phyloP scores from a whole-genome alignment of 2,797 vertebrate genomes.

The Simalia tracyae region DNA sequence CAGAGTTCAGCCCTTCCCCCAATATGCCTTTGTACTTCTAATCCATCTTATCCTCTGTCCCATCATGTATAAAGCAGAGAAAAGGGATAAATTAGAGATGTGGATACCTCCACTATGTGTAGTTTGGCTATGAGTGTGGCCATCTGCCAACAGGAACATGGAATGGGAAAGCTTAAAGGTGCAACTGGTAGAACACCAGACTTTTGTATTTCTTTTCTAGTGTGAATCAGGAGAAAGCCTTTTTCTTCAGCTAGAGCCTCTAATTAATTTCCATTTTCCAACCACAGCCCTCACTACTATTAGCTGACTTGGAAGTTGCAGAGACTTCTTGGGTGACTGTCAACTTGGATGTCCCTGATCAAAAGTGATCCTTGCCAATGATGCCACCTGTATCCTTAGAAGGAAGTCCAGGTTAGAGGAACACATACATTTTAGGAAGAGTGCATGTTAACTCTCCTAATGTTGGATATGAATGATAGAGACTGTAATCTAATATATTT shows the following conservation, averaged over 20 bases:
- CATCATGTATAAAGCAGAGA: background rate
- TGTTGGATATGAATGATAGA: background rate
- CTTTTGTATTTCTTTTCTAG: too few relatives aligned
- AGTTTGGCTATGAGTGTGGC: background rate
- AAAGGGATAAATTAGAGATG: too few relatives aligned
- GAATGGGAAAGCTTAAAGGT: background rate
- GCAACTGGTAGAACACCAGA: background rate
- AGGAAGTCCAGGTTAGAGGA: background rate
- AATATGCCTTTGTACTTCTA: background rate
- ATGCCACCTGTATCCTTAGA: background rate
- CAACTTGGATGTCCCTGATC: too few relatives aligned
- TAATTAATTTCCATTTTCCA: background rate
- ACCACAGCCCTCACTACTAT: too few relatives aligned
- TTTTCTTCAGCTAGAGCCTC: background rate
- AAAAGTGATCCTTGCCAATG: background rate
- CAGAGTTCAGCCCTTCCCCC: too few relatives aligned
- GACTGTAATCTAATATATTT: background rate
- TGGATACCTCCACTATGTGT: background rate
- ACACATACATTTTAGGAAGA: background rate
- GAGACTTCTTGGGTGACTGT: too few relatives aligned
- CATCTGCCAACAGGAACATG: background rate
- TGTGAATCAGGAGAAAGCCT: too few relatives aligned
- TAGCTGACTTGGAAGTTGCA: background rate
- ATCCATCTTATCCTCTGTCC: too few relatives aligned
- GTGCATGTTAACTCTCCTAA: background rate